Conservation (phyloP, 2,888 invertebrate species). For the Podotricha telesiphe region DNA sequence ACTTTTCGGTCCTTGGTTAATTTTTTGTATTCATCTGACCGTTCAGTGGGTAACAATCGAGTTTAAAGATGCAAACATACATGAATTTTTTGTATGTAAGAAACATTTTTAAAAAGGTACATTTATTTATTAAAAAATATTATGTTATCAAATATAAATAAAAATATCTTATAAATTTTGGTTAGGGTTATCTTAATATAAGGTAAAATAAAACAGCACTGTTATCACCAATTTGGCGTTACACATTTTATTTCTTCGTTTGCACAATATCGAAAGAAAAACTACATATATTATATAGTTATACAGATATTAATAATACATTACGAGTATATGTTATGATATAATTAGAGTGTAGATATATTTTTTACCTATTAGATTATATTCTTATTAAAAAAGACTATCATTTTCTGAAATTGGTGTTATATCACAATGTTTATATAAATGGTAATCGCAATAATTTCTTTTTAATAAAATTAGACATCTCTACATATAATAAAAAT, state of each 20-base stretch:
- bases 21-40: too few relatives aligned
- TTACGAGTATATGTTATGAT: slow-evolving; percentile 37
- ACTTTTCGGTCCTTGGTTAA: too few relatives aligned
- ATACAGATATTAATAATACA: slow-evolving; percentile 47
- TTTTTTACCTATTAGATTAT: slow-evolving; percentile 21
- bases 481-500: too few relatives aligned
- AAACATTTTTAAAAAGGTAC: too few relatives aligned
- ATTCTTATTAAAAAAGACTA: slow-evolving; percentile 31
- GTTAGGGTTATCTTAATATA: too few relatives aligned
- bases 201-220: slow-evolving; percentile 45
- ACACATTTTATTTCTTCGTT: slow-evolving; percentile 68
- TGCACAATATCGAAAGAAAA: slow-evolving; percentile 67
- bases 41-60: too few relatives aligned
- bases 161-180: not conserved
- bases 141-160: too few relatives aligned
- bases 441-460: not conserved
- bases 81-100: too few relatives aligned
- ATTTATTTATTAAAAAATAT: too few relatives aligned
- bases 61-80: too few relatives aligned
- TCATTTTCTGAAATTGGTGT: slow-evolving; percentile 36
- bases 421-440: slow-evolving; percentile 14
- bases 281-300: slow-evolving; percentile 54
- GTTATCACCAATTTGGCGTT: slow-evolving; percentile 60
- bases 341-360: slow-evolving; percentile 13
- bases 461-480: not conserved